A percentile compares a stretch with the other conserved stretches of the same genome.
These are phyloP conservation scores for Drosophila monieri DNA, from an alignment of 2,888 invertebrate species.

Conservation along the genomic window DNA sequence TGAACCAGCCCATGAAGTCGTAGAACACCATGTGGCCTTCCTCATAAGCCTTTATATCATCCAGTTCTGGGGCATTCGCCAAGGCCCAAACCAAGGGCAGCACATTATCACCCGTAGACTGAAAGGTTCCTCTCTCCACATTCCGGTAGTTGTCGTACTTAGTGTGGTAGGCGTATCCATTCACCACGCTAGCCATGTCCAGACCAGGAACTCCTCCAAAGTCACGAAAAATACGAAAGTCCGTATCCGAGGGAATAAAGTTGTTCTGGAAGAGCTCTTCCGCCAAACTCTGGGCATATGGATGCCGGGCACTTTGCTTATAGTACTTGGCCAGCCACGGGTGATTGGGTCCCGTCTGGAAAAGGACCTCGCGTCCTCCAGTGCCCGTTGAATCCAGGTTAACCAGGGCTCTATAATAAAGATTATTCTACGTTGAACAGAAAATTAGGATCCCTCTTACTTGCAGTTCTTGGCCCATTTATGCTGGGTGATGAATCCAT, in stretches of 20 bases:
- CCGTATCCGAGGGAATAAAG: conserved; percentile 88
- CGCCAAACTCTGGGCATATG: conserved; percentile 85
- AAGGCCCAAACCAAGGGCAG: conserved; percentile 85
- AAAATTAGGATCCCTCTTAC: conserved; percentile 48
- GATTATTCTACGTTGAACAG: too few relatives aligned
- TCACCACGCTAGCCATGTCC: conserved; percentile 90
- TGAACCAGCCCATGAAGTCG: conserved; percentile 88
- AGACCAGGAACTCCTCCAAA: conserved; percentile 87
- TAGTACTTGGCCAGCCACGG: conserved; percentile 87
- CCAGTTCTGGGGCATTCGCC: conserved; percentile 83
- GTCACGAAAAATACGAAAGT: conserved; percentile 88
- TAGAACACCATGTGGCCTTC: conserved; percentile 87
- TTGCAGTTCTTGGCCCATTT: conserved; percentile 90
- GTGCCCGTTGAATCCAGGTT: conserved; percentile 97
- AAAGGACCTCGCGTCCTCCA: conserved; percentile 94
- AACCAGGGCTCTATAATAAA: conserved; percentile 87
- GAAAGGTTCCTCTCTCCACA: conserved; percentile 88
- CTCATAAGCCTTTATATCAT: conserved; percentile 70
- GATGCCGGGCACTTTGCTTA: conserved; percentile 85
- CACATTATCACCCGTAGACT: conserved; percentile 89
- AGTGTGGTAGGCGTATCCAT: conserved; percentile 92
- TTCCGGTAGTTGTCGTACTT: conserved; percentile 87
- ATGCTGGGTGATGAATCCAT: conserved; percentile 89
- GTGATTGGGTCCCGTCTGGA: conserved; percentile 92
- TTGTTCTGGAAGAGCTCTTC: conserved; percentile 88